Evolutionary conservation across 2,888 invertebrate genomes (phyloP), one percentile per base, ranked within the genome.

Genomic region (Acheta domesticus): DNA sequence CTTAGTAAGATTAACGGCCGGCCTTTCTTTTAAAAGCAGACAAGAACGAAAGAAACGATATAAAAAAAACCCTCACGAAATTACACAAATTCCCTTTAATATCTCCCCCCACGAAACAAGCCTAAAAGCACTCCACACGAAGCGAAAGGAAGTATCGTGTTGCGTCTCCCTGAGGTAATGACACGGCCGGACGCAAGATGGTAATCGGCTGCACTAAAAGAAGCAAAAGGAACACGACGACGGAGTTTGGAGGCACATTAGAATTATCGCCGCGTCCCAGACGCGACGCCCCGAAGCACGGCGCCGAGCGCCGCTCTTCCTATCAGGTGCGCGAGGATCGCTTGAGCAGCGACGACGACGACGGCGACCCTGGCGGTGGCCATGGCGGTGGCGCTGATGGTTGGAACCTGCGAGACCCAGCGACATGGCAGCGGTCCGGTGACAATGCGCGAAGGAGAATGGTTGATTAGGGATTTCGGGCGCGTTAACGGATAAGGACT

Each of bases 401-500:
- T 8, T 36, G 5, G 36, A 36, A 5, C 36, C 36, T 36, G 36
- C 1, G 36, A 36, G 36, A 36, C 5, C 3, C 5, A 36, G 36
- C 36, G 36, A 36, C 36, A 36, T 36, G 36, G 36, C 0, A 36
- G 36, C 5, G 36, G 36, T 36, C 36, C 36, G 36, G 36, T 36
- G 36, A 36, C 36, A 3, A 3, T 36, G 5, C 1, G 5, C 36
- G 5, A 5, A 5, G 36, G 0, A 5, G 1, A 23, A 23, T 23
- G 23, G 23, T 36, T 36, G 36, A 36, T 5, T 36, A 36, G 36
- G 3, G 36, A 36, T 4, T 36, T 1, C 5, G 36, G 3, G 36
- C 5, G 36, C 1, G 0, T 5, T 5, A 36, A 5, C 36, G 3
- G 36, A 1, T 3, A 0, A 36, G 5, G 5, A 5, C 36, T 1